Evolutionary conservation across 2,888 invertebrate species (phyloP), one percentile per base, ranked within the genome.

Genomic region (Epirrita christyi): DNA sequence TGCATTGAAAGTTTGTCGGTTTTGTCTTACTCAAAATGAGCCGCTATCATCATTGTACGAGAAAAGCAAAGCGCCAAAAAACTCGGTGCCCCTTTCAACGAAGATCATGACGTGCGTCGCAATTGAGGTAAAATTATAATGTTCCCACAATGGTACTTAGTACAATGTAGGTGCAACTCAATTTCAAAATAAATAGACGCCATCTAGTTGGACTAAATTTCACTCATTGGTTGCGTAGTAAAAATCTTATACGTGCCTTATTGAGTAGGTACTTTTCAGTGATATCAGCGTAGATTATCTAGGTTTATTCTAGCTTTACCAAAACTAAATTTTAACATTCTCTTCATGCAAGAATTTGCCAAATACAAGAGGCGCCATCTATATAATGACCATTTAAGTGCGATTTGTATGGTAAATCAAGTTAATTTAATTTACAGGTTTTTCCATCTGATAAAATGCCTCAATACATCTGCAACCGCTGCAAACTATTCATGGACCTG

Each of bases 91-190:
- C 68, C 90, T 96, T 70, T 93, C 95, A 53, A 83, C 96, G 70
- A 96, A 96, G 91, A 95, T 96, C 73, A 94, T 96, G 94, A 95
- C 96, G 50, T 95, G 95, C 78, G 93, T 95, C 64, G 94, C 95
- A 57, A 94, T 96, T 69, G 96, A 96, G 95, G 96, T 96, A 93
- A 76, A 64, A 61, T n/a, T 51, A 48, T 29, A 53, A 45, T 52
- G 37, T 55, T 45, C 28, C 7, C 0, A 29, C 5, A 14, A 13
- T 32, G 2, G 3, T 43, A 11, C 11, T n/a, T 11, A 11, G 11
- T n/a, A 6, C 6, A 0, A 14, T n/a, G 21, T 21, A 21, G 21
- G 21, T 8, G 13, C 5, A 6, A 13, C 7, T 8, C 3, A 32
- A 32, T 32, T 32, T 13, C 9, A 32, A 21, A 42, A 37, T 37